phyloP scores from a whole-genome alignment of 2,113 vertebrate genomes.

The Megaleporinus macrocephalus region DNA sequence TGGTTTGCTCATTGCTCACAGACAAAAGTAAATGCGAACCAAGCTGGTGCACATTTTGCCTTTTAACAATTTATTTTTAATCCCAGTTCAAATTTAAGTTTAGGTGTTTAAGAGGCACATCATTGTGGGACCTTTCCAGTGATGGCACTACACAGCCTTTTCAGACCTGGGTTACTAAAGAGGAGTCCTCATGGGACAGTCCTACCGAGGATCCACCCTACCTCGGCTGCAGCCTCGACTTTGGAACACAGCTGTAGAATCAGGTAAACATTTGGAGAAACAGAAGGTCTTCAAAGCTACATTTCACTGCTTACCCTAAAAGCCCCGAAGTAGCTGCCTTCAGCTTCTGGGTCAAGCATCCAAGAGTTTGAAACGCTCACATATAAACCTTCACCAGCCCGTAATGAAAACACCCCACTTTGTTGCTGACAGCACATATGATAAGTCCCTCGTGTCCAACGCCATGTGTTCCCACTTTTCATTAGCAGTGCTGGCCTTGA shows the following conservation, averaged over 20 bases:
- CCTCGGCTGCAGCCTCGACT: too few species aligned
- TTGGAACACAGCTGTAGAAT: neutral
- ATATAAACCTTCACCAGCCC: conserved; percentile 83
- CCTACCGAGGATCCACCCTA: too few species aligned
- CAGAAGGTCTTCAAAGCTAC: neutral
- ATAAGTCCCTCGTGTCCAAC: conserved; percentile 84
- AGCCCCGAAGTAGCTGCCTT: conserved; percentile 91
- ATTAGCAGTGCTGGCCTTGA: conserved; percentile 74
- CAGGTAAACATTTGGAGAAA: neutral
- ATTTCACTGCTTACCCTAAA: conserved; percentile 85
- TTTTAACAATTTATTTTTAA: too few species aligned
- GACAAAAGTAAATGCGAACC: too few species aligned
- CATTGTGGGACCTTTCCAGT: too few species aligned
- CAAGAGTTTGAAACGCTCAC: conserved; percentile 88
- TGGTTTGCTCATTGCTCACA: too few species aligned
- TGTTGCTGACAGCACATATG: conserved; percentile 94
- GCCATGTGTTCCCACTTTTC: conserved; percentile 91
- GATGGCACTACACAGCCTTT: too few species aligned
- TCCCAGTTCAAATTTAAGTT: too few species aligned
- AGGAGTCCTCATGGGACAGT: too few species aligned
- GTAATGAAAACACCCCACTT: conserved; percentile 85
- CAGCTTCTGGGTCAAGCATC: conserved; percentile 85
- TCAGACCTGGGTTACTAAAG: too few species aligned
- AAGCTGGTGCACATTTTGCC: too few species aligned
- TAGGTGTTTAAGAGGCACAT: too few species aligned